These are phyloP conservation scores for Yponomeuta plumbellus DNA, from an alignment of 2,888 invertebrate genomes.

Conservation along the genomic window DNA sequence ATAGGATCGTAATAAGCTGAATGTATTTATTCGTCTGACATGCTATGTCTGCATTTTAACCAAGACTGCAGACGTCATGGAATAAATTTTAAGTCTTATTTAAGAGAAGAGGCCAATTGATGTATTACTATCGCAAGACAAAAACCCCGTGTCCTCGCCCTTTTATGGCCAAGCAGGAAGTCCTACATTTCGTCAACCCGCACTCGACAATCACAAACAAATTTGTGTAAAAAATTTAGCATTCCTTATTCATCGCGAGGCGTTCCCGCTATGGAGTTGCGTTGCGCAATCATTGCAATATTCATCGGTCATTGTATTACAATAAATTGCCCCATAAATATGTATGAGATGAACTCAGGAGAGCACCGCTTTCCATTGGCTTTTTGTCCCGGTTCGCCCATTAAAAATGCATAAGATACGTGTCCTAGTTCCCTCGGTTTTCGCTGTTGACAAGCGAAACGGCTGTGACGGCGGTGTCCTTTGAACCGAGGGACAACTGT, in stretches of 20 bases:
- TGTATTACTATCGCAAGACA: neutral
- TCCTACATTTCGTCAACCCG: slow-evolving; percentile 6
- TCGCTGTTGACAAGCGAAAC: neutral
- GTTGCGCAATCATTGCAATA: slow-evolving; percentile 53
- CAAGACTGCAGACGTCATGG: neutral
- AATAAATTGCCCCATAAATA: slow-evolving; percentile 66
- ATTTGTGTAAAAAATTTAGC: neutral
- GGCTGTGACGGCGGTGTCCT: slow-evolving; percentile 10
- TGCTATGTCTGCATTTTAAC: neutral
- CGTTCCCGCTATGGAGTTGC: slow-evolving; percentile 17
- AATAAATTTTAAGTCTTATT: slow-evolving; percentile 1
- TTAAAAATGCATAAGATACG: slow-evolving; percentile 59
- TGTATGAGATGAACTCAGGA: slow-evolving; percentile 58
- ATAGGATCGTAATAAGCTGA: neutral
- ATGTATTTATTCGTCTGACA: neutral
- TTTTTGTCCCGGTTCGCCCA: slow-evolving; percentile 53
- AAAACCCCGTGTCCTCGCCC: neutral
- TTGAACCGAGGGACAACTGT: slow-evolving; percentile 3
- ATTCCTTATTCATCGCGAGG: slow-evolving; percentile 3
- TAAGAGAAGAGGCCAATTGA: neutral
- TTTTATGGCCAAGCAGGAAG: slow-evolving; percentile 1
- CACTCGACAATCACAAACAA: neutral
- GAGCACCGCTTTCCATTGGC: slow-evolving; percentile 53
- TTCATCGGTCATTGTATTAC: slow-evolving; percentile 64
- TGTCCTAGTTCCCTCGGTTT: slow-evolving; percentile 35